Base-by-base conservation (phyloP, 2,113 vertebrate genomes). In the Cebus imitator region DNA sequence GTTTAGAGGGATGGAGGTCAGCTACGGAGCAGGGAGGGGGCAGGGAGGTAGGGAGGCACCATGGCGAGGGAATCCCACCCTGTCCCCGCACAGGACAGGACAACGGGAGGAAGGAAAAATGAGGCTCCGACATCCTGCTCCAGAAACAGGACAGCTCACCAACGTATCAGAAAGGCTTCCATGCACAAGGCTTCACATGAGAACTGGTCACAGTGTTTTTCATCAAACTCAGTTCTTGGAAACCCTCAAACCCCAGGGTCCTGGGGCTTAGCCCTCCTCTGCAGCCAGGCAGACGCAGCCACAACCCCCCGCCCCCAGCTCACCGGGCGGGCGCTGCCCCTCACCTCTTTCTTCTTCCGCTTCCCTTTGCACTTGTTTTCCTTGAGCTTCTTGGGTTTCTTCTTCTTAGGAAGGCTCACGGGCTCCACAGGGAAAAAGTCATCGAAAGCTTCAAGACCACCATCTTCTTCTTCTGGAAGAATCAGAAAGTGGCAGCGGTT, bases 341-440 rank as follows among this genome's bases (percentile, higher is more conserved):
- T 20, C 87, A 98, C 98, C 98, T 98, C 98, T 35, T 97, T 97
- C 87, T 97, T 98, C 96, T 93, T 98, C 73, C 98, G 72, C 81
- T 97, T 97, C 82, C 96, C 97, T 61, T 98, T 98, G 76, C 96
- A 92, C 78, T 96, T 95, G 90, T 25, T 96, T 23, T 98, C 98
- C 90, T 97, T 98, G n/a, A 85, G 92, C 78, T 97, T 98, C 92
- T 97, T 98, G 73, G 98, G 18, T 75, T 97, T 98, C 95, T 97
- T 98, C 97, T 98, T 98, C 98, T 96, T 98, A 48, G 98, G 97
- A 23, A 98, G 97, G 92, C 96, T 97, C 94, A 98, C 43, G 0
- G 97, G 96, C 90, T 98, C 98, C 85, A 93, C 96, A 0, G 98
- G 96, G 68, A 97, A 98, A 23, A 97, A 97, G 72, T 98, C 97